Evolutionary conservation across 92 coral and sea anemone genomes (phyloP).

Genomic region (Zoanthus sansibaricus): DNA sequence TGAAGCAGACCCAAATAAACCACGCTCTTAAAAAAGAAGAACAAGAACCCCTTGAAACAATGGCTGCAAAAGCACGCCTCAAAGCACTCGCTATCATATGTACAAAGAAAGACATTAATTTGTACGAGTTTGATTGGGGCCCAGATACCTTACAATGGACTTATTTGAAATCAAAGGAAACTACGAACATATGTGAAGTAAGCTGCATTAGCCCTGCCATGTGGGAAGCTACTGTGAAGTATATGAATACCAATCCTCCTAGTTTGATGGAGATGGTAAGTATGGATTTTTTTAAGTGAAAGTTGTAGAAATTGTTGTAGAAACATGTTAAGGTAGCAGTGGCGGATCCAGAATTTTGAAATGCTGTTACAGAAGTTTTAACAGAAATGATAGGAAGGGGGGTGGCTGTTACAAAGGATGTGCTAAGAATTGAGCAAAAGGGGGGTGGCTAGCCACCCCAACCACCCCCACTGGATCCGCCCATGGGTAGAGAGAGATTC

Average conservation of each 20-base stretch:
- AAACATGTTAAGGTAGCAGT: constrained; percentile 39
- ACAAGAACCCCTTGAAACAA: not conserved
- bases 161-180: constrained; percentile 30
- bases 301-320: constrained; percentile 33
- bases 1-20: not conserved
- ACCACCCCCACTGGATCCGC: constrained; percentile 1
- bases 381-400: constrained; percentile 22
- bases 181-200: not conserved
- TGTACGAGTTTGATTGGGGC: constrained; percentile 2
- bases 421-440: not conserved
- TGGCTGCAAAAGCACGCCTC: constrained; percentile 26
- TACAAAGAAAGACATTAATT: not conserved
- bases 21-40: constrained; percentile 19
- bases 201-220: constrained; percentile 45
- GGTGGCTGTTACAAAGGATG: not conserved
- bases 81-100: constrained; percentile 34
- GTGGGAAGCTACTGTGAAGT: constrained; percentile 34
- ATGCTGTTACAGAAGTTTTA: constrained; percentile 15
- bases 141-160: constrained; percentile 42
- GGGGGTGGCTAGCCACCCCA: constrained; percentile 1
- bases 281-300: constrained; percentile 36
- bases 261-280: constrained; percentile 25
- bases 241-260: constrained; percentile 27
- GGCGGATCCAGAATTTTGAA: constrained; percentile 1
- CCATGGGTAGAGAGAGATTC: not conserved